Base-by-base conservation (phyloP, 2,113 vertebrate genomes). In the Hippocampus barbouri region DNA sequence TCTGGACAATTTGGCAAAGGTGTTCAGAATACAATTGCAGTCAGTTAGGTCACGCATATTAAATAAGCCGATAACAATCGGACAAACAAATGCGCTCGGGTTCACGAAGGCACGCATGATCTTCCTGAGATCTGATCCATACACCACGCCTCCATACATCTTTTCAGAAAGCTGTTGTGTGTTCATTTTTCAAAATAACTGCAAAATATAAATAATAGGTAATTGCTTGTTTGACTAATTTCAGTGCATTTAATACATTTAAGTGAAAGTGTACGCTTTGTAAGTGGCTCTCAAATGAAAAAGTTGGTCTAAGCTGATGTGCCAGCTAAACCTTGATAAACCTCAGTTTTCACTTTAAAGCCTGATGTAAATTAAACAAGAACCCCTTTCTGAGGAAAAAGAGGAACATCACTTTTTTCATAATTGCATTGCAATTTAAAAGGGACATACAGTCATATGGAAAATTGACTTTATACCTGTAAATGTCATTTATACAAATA, bases 41-140 rank as follows among this genome's bases (percentile, higher is more conserved):
- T 45, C 72, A 82, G 77, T 63, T 65, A 61, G 65, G 38, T 72
- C 67, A 74, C 83, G 76, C 77, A 85, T 81, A 76, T 73, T 79
- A 71, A 88, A 78, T 38, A 64, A 51, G 53, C 40, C 2, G 59
- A 10, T 61, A 76, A 86, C 78, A 79, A 83, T 84, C 63, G 57
- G 77, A 79, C 84, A 67, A 82, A 80, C 65, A 78, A 83, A 83
- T 74, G 70, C 34, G 69, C 62, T 72, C 68, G 78, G 76, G 79
- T 45, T 64, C 69, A 71, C 79, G 76, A 79, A 83, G 85, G 73
- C 80, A 73, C 66, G 67, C 72, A 82, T 86, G 78, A 88, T 86
- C 83, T 87, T 75, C 69, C 49, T 74, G 78, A 86, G 63, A 34
- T 34, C 30, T 5, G 30, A 34, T 34, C 30, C 30, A 34, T 34